Percentiles rank a stretch among this genome's conserved stretches.
Conservation (phyloP, 1,140 invertebrate species). For the Anastrepha obliqua region DNA sequence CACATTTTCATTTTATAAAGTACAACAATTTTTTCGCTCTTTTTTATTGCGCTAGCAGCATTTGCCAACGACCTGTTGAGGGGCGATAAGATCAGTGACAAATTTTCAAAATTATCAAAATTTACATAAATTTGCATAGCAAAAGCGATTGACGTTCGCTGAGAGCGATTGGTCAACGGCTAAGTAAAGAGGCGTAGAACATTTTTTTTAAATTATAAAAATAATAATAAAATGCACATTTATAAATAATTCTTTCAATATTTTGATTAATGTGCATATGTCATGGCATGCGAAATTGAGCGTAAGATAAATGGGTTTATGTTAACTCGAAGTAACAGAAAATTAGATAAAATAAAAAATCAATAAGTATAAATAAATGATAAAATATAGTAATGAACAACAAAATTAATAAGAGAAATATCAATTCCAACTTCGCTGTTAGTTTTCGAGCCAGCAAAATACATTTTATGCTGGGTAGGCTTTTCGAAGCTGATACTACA, state of each 20-base stretch:
- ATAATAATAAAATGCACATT: neutral
- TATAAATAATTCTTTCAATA: neutral
- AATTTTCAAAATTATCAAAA: conserved; percentile 14
- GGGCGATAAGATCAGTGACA: conserved; percentile 17
- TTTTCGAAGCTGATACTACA: neutral
- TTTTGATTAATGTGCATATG: conserved; percentile 60
- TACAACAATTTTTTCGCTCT: neutral
- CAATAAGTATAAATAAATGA: neutral
- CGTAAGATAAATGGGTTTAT: conserved; percentile 35
- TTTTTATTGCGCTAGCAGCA: neutral
- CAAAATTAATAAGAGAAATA: neutral
- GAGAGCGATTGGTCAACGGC: conserved; percentile 25
- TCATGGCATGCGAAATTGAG: conserved; percentile 58
- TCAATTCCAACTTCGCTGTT: neutral
- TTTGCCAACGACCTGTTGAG: neutral
- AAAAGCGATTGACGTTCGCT: neutral
- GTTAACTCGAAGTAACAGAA: conserved; percentile 13
- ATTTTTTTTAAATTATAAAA: neutral
- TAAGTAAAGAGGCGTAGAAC: conserved; percentile 1
- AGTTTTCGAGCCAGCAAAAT: neutral
- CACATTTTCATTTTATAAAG: neutral
- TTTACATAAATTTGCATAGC: conserved; percentile 29
- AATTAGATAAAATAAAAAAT: neutral
- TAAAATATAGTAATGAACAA: neutral
- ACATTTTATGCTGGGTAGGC: neutral